Evolutionary conservation across 2,113 vertebrate species (phyloP).

Genomic region (Muntiacus muntjak): DNA sequence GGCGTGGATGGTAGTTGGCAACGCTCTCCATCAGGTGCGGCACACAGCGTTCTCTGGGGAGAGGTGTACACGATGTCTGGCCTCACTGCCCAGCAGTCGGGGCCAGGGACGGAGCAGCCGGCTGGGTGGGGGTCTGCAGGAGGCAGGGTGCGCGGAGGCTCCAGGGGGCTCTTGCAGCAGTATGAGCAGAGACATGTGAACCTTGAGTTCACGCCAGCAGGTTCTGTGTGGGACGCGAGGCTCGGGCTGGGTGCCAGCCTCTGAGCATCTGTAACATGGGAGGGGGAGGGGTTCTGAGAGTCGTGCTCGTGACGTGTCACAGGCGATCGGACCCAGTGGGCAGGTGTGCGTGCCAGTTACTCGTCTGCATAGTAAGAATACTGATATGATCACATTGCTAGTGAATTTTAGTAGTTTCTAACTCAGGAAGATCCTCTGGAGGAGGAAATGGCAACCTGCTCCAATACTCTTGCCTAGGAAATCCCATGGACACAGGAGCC

Average conservation of each 20-base stretch:
- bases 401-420: not conserved
- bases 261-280: not conserved
- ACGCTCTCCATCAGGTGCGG: accelerated
- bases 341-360: not conserved
- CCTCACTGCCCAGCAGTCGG: too few species aligned
- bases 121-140: not conserved
- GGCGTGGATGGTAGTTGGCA: not conserved
- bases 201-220: not conserved
- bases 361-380: not conserved
- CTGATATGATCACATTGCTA: too few species aligned
- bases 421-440: not conserved
- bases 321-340: not conserved
- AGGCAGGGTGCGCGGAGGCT: accelerated
- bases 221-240: accelerated
- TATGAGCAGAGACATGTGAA: not conserved
- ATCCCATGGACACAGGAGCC: not conserved
- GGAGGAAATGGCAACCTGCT: not conserved
- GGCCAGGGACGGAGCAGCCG: not conserved
- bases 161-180: not conserved
- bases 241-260: not conserved
- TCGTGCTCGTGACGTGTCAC: accelerated
- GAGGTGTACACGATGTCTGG: not conserved
- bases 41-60: not conserved
- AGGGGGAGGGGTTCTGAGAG: not conserved
- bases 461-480: not conserved